These are phyloP conservation scores for Arenaria interpres DNA, from an alignment of 2,113 vertebrate genomes.

Conservation along the genomic window DNA sequence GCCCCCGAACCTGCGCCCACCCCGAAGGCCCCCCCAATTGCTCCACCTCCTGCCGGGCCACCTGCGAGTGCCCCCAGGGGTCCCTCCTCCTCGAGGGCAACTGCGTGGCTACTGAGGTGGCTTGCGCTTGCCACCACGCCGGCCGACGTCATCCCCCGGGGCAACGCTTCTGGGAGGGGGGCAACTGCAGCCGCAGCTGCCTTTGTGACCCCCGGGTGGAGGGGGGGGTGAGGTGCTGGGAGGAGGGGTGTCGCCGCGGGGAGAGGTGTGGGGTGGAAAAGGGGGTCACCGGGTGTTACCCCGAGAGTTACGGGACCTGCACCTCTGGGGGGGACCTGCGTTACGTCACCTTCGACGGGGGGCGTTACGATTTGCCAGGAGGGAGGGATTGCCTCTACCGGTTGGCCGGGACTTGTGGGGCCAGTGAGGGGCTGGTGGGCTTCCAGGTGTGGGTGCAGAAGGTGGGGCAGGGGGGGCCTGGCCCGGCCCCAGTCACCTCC, in stretches of 20 bases:
- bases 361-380: constrained; percentile 67
- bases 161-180: not conserved
- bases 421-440: not conserved
- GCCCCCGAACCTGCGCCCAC: not conserved
- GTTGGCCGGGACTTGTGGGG: constrained; percentile 56
- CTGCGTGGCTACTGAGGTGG: not conserved
- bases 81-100: not conserved
- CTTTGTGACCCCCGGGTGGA: not conserved
- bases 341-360: constrained; percentile 69
- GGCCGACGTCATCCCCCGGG: not conserved
- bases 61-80: not conserved
- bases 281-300: not conserved
- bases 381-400: constrained; percentile 70
- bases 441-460: constrained; percentile 74
- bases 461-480: constrained; percentile 61
- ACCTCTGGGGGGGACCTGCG: not conserved
- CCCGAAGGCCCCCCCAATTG: not conserved
- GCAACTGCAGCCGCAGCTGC: not conserved
- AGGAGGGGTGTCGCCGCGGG: not conserved
- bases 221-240: not conserved
- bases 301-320: not conserved
- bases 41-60: not conserved
- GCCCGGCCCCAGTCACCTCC: constrained; percentile 49
- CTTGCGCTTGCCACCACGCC: not conserved
- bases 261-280: not conserved